Evolutionary conservation across 2,888 invertebrate genomes (phyloP).

Genomic region (Galeopsomyia nigrocyanea): DNA sequence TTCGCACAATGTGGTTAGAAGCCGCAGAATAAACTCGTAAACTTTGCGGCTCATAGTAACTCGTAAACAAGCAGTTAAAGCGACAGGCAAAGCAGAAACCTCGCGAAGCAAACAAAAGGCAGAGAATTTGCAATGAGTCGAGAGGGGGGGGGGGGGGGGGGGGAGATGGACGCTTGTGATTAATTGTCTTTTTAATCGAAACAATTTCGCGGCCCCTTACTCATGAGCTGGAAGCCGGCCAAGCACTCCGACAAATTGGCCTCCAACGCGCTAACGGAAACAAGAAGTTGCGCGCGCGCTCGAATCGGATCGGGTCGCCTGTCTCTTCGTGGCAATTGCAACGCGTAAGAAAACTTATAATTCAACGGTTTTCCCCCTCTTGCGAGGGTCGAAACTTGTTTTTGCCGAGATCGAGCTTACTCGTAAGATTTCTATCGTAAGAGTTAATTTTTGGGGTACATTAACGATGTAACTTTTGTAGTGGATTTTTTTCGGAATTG

Average conservation of each 20-base stretch:
- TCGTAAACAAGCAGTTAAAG: constrained; percentile 26
- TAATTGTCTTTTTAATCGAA: constrained; percentile 46
- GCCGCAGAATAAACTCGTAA: too few species aligned
- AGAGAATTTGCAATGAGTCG: constrained; percentile 29
- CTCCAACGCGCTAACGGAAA: constrained; percentile 6
- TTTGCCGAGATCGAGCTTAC: too few species aligned
- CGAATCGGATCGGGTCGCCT: constrained; percentile 4
- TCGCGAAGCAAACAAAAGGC: neutral
- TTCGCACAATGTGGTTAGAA: too few species aligned
- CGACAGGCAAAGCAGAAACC: constrained; percentile 3
- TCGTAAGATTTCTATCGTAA: too few species aligned
- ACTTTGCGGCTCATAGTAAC: too few species aligned
- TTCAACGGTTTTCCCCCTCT: neutral
- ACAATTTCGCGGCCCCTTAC: constrained; percentile 42
- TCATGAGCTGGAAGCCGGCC: constrained; percentile 41
- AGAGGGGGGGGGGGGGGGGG: neutral
- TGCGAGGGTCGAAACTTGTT: too few species aligned
- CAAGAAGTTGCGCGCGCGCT: constrained; percentile 28
- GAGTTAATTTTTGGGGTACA: too few species aligned
- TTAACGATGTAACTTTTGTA: too few species aligned
- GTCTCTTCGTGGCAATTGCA: neutral
- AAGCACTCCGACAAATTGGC: constrained; percentile 43
- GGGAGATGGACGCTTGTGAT: constrained; percentile 33
- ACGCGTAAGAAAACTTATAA: constrained; percentile 36
- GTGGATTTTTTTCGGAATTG: too few species aligned